Conservation (phyloP, 2,888 invertebrate genomes). For the Pseudococcus jackbeardsleyi region DNA sequence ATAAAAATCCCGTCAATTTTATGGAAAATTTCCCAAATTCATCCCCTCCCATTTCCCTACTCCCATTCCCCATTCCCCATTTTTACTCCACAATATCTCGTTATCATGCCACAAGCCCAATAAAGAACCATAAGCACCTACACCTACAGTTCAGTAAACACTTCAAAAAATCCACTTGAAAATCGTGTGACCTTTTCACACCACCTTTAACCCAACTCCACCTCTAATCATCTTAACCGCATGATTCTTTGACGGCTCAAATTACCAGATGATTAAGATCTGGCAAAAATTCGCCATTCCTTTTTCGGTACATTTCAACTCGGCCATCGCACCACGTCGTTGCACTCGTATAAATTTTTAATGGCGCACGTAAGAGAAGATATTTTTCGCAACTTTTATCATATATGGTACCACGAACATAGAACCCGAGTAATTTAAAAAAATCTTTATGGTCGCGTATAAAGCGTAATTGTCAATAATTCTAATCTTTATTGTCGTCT, state of each 20-base stretch:
- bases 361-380: constrained; percentile 36
- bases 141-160: background rate
- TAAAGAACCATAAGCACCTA: too few species aligned
- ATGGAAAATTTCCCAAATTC: too few species aligned
- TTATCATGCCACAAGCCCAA: too few species aligned
- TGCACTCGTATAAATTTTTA: background rate
- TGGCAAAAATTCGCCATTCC: background rate
- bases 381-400: constrained; percentile 54
- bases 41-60: too few species aligned
- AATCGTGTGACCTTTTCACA: background rate
- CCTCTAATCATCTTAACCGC: background rate
- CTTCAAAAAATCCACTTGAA: background rate
- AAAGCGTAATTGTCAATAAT: constrained; percentile 52
- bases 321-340: background rate
- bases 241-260: background rate
- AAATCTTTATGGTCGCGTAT: constrained; percentile 43
- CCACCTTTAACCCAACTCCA: background rate
- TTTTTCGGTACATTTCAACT: too few species aligned
- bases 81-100: too few species aligned
- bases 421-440: constrained; percentile 24
- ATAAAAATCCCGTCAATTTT: too few species aligned
- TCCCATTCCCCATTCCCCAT: too few species aligned
- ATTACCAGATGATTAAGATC: background rate
- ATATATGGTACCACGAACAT: background rate
- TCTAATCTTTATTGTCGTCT: constrained; percentile 51